Evolutionary conservation across 2,888 invertebrate genomes (phyloP).

Genomic region (Sipha maydis): DNA sequence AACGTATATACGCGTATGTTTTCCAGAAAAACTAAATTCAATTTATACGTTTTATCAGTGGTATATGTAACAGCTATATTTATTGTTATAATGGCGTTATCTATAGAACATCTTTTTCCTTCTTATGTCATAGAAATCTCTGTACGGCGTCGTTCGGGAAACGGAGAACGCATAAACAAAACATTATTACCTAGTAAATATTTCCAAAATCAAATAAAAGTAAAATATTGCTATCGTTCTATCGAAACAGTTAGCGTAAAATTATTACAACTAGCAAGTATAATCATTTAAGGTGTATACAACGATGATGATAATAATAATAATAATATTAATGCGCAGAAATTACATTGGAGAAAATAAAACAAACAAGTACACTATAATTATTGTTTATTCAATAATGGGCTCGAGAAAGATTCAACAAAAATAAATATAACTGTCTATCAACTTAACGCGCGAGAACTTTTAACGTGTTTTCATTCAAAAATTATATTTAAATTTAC

Average conservation of each 20-base stretch:
- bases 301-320: neutral
- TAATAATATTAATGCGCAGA: neutral
- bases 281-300: neutral
- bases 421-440: no score
- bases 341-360: neutral
- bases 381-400: neutral
- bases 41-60: neutral
- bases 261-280: neutral
- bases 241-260: conserved; percentile 6
- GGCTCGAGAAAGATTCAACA: neutral
- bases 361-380: neutral
- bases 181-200: conserved; percentile 33
- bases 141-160: neutral
- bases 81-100: conserved; percentile 18
- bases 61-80: neutral
- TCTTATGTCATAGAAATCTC: neutral
- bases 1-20: neutral
- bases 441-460: no score
- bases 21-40: neutral
- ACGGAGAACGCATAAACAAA: conserved; percentile 19
- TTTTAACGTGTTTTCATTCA: no score
- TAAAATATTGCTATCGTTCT: conserved; percentile 16
- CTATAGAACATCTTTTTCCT: neutral
- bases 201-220: conserved; percentile 32
- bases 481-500: no score